Evolutionary conservation across 2,797 vertebrate species (phyloP), one percentile per base, ranked within the genome.

Genomic region (Fringilla coelebs): DNA sequence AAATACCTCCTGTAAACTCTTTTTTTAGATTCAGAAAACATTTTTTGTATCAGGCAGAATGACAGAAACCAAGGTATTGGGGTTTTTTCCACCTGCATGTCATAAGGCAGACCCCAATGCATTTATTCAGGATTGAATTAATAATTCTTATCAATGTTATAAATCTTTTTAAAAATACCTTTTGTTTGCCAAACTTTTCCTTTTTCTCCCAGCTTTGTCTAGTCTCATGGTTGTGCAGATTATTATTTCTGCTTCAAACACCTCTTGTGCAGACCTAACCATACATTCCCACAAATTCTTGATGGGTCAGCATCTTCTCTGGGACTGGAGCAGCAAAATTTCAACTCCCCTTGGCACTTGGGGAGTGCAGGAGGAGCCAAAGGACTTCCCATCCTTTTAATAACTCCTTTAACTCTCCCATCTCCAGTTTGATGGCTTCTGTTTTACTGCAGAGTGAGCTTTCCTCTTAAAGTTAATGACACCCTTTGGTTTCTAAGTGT

Each of bases 371-470:
- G 8, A 9, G 55, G 73, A 70, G 55, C 17, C 83, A 90, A 63
- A 34, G 41, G 24, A 58, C 85, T 90, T 88, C 71, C 38, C 57
- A 65, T 31, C 52, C 57, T 96, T 97, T 96, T 93, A 97, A 93
- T 95, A 95, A 96, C 92, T 94, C 91, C 91, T 96, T 94, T 94
- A 96, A 94, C 91, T 97, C 89, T 86, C 85, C 91, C 77, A 91
- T 91, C 95, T 93, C 89, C 83, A 93, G n/a, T 91, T 95, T 96
- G 94, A 97, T 94, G 65, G 83, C 65, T 84, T 38, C 34, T 63
- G 9, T 80, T 97, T 96, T 96, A 97, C 43, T 94, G 93, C 89
- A 94, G 80, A 90, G 83, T 91, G 91, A 97, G 85, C 57, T 90
- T 94, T 93, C 85, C 91, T 87, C 77, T 95, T 87, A 94, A 96